phyloP scores from a whole-genome alignment of 2,797 vertebrate species.

The Gephyroberyx darwinii region DNA sequence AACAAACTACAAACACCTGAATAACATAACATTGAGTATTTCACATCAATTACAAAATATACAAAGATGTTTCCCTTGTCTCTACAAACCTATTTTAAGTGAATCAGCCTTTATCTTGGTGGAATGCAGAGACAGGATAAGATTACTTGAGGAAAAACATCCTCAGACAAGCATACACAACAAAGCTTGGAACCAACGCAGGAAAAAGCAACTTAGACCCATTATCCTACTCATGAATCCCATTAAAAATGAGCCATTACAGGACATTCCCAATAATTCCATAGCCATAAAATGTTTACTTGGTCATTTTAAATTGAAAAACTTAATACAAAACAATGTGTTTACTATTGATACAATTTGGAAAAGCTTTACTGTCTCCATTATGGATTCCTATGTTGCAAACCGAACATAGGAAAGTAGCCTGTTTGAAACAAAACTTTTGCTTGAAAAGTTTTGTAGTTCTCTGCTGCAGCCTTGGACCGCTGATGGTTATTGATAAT shows the following conservation, averaged over 20 bases:
- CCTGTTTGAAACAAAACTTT: neutral
- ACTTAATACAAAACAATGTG: no score
- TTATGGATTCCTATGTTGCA: neutral
- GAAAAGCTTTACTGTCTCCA: neutral
- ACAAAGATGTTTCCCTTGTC: neutral
- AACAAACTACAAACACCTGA: neutral
- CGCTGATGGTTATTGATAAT: neutral
- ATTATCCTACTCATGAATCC: neutral
- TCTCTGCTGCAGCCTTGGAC: neutral
- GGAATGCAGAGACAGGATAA: neutral
- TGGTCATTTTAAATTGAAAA: no score
- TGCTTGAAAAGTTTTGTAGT: no score
- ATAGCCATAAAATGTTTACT: no score
- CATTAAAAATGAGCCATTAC: neutral
- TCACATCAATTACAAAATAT: neutral
- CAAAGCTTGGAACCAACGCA: neutral
- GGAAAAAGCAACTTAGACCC: neutral
- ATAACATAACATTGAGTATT: neutral
- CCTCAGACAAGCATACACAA: neutral
- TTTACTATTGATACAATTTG: no score
- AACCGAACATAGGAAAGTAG: neutral
- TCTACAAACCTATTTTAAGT: neutral
- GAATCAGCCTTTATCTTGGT: neutral
- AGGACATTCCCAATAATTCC: neutral
- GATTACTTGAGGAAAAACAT: neutral